These are phyloP conservation scores for Alloscopus bannaensis DNA, from an alignment of 2,888 invertebrate species.

Conservation along the genomic window DNA sequence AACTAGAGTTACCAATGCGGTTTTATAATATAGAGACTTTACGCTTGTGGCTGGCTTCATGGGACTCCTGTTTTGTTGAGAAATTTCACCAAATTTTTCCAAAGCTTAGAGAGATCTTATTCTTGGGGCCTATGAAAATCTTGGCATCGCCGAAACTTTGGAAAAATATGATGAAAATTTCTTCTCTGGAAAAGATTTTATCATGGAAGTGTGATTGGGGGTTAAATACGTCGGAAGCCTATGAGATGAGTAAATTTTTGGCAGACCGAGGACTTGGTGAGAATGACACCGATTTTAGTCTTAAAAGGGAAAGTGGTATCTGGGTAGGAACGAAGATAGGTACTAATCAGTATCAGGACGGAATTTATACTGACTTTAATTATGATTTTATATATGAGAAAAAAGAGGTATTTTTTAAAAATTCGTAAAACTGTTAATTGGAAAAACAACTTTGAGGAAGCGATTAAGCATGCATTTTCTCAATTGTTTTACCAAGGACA, in stretches of 20 bases:
- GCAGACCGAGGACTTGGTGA: not conserved
- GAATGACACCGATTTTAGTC: slow-evolving; percentile 32
- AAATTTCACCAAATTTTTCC: slow-evolving; percentile 48
- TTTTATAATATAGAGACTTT: slow-evolving; percentile 34
- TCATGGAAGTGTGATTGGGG: slow-evolving; percentile 39
- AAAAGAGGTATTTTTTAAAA: too few relatives aligned
- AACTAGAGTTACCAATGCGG: slow-evolving; percentile 3
- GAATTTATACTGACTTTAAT: slow-evolving; percentile 38
- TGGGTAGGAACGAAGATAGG: slow-evolving; percentile 38
- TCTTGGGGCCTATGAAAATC: slow-evolving; percentile 38
- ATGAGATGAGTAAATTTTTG: slow-evolving; percentile 10
- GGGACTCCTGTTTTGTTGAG: slow-evolving; percentile 51
- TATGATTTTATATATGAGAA: slow-evolving; percentile 44
- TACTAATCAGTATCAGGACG: not conserved
- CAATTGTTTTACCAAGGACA: too few relatives aligned
- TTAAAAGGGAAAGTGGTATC: slow-evolving; percentile 15
- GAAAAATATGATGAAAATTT: slow-evolving; percentile 41
- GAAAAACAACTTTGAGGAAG: too few relatives aligned
- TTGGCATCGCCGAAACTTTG: slow-evolving; percentile 21
- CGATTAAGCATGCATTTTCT: too few relatives aligned
- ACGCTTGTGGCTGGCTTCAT: slow-evolving; percentile 39
- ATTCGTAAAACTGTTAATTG: too few relatives aligned
- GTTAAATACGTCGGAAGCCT: not conserved
- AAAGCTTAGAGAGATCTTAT: slow-evolving; percentile 24
- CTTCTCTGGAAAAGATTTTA: slow-evolving; percentile 15